These are phyloP conservation scores for Sebastes hubbsi DNA, from an alignment of 2,797 vertebrate genomes.

Conservation along the genomic window DNA sequence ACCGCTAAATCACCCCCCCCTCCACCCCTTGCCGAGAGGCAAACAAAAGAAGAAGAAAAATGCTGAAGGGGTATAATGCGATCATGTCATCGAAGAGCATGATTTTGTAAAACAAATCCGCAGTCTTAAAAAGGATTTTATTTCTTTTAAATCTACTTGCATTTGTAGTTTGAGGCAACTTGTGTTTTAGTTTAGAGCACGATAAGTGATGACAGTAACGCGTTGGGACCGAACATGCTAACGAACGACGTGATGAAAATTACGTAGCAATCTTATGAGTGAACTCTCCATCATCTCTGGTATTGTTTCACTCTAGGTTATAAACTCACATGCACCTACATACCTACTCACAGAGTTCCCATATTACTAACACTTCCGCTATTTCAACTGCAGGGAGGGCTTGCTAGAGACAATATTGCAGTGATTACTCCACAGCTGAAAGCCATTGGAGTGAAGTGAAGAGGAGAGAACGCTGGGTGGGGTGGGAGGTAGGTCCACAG, in stretches of 20 bases:
- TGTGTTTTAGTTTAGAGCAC: background rate
- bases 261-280: background rate
- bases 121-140: background rate
- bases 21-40: background rate
- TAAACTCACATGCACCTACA: conserved; percentile 44
- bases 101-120: background rate
- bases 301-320: conserved; percentile 4
- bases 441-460: conserved; percentile 69
- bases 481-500: conserved; percentile 13
- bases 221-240: background rate
- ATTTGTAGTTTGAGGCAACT: background rate
- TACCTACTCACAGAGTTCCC: conserved; percentile 35
- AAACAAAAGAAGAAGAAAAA: conserved; percentile 23
- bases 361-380: conserved; percentile 49
- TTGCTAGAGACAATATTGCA: conserved; percentile 63
- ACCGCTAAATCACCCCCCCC: background rate
- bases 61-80: background rate
- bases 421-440: conserved; percentile 80
- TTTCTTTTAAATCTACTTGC: conserved; percentile 4
- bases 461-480: conserved; percentile 47
- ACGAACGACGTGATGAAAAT: background rate
- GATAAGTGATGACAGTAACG: background rate
- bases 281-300: conserved; percentile 18
- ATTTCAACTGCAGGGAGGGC: conserved; percentile 52
- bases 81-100: background rate